Conservation (phyloP, 2,888 invertebrate species). For the Chrysina gloriosa region DNA sequence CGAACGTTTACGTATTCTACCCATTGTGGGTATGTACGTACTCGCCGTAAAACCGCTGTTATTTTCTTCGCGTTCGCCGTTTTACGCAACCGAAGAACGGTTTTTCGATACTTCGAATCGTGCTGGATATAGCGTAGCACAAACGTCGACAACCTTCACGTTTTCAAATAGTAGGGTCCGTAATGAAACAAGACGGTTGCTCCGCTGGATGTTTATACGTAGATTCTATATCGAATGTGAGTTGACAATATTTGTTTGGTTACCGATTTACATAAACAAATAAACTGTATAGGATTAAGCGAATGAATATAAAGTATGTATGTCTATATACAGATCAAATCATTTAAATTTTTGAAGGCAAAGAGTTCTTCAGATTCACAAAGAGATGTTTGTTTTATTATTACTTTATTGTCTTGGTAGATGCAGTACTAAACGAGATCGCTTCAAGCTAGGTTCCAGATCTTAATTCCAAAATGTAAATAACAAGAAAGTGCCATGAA, state of each 20-base stretch:
- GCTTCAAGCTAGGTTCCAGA: too few species aligned
- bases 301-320: neutral
- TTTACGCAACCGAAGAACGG: neutral
- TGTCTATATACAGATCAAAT: neutral
- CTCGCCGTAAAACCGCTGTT: neutral
- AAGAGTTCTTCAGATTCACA: too few species aligned
- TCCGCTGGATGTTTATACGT: too few species aligned
- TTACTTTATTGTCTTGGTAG: too few species aligned
- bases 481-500: too few species aligned
- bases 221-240: neutral
- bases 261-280: neutral
- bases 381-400: too few species aligned
- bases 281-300: neutral
- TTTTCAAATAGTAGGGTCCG: neutral
- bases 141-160: neutral
- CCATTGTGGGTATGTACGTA: neutral
- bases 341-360: too few species aligned
- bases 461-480: too few species aligned
- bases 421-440: too few species aligned
- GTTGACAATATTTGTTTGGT: neutral
- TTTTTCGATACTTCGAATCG: constrained; percentile 4
- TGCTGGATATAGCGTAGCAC: neutral
- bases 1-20: constrained; percentile 2
- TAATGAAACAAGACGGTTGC: too few species aligned
- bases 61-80: neutral